These are phyloP conservation scores for Drosophila pectinifera DNA, from an alignment of 1,140 invertebrate species.

Conservation along the genomic window DNA sequence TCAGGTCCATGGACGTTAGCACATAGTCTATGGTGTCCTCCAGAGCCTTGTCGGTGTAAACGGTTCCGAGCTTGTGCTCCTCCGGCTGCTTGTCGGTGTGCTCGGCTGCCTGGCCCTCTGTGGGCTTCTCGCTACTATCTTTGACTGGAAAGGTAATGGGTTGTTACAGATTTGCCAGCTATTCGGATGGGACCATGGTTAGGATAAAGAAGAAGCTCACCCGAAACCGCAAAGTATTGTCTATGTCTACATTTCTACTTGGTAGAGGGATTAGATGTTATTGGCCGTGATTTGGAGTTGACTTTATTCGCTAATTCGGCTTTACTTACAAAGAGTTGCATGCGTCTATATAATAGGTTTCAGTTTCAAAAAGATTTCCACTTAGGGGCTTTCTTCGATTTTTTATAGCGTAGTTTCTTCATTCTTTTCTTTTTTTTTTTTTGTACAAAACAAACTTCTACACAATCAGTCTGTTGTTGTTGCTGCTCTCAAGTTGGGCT, in stretches of 20 bases:
- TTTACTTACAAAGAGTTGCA: conserved; percentile 59
- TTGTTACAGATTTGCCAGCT: not conserved
- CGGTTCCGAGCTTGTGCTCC: conserved; percentile 45
- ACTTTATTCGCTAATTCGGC: conserved; percentile 66
- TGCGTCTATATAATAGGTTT: conserved; percentile 60
- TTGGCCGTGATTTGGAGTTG: conserved; percentile 35
- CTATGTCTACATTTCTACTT: conserved; percentile 10
- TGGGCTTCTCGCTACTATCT: conserved; percentile 57
- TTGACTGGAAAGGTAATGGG: conserved; percentile 53
- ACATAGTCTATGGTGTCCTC: conserved; percentile 89
- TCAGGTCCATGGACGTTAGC: conserved; percentile 89
- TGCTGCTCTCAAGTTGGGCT: conserved; percentile 57
- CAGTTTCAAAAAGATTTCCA: conserved; percentile 49
- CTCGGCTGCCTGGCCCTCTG: conserved; percentile 13
- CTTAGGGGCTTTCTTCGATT: conserved; percentile 26
- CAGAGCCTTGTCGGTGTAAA: conserved; percentile 87
- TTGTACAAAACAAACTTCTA: conserved; percentile 77
- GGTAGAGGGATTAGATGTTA: conserved; percentile 9
- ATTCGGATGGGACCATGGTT: not conserved
- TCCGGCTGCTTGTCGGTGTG: conserved; percentile 15
- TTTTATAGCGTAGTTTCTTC: conserved; percentile 36
- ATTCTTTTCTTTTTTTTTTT: conserved; percentile 38
- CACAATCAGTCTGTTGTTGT: conserved; percentile 76
- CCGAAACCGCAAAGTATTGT: conserved; percentile 15
- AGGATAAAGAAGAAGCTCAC: conserved; percentile 6